These are phyloP conservation scores for Xiphias gladius DNA, from an alignment of 2,113 vertebrate species.

Conservation along the genomic window DNA sequence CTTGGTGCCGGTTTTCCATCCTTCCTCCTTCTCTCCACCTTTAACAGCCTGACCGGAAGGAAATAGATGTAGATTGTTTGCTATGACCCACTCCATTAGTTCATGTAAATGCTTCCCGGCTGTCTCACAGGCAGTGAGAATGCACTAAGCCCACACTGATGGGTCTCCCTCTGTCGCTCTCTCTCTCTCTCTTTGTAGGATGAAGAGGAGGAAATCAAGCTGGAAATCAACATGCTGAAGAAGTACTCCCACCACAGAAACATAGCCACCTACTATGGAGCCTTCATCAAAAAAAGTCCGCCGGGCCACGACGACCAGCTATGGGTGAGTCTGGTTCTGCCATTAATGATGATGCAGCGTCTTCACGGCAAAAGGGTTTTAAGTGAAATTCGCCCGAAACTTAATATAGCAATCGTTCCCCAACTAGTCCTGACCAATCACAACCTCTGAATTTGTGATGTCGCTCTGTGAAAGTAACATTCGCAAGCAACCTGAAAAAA, in stretches of 20 bases:
- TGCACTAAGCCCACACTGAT: not conserved
- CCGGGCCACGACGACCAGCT: constrained; percentile 98
- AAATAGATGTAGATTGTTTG: not conserved
- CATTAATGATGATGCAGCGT: not conserved
- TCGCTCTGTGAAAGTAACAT: too few species aligned
- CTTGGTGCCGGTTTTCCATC: not conserved
- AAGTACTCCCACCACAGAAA: constrained; percentile 99
- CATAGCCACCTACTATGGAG: constrained; percentile 99
- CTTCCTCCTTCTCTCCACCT: not conserved
- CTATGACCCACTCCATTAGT: constrained; percentile 11
- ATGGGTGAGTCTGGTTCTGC: constrained; percentile 87
- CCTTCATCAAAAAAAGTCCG: constrained; percentile 99
- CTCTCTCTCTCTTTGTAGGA: constrained; percentile 83
- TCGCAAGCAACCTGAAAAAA: too few species aligned
- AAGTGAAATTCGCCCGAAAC: not conserved
- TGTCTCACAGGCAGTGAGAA: not conserved
- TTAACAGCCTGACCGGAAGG: not conserved
- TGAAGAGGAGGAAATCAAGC: constrained; percentile 99
- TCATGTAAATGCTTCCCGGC: not conserved
- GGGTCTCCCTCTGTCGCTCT: not conserved
- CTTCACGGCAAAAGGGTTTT: not conserved
- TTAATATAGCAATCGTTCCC: not conserved
- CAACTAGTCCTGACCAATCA: not conserved
- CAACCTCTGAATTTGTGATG: too few species aligned
- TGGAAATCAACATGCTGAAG: constrained; percentile 99